phyloP scores from a whole-genome alignment of 92 coral and sea anemone genomes.

The Zoanthus gigantus region DNA sequence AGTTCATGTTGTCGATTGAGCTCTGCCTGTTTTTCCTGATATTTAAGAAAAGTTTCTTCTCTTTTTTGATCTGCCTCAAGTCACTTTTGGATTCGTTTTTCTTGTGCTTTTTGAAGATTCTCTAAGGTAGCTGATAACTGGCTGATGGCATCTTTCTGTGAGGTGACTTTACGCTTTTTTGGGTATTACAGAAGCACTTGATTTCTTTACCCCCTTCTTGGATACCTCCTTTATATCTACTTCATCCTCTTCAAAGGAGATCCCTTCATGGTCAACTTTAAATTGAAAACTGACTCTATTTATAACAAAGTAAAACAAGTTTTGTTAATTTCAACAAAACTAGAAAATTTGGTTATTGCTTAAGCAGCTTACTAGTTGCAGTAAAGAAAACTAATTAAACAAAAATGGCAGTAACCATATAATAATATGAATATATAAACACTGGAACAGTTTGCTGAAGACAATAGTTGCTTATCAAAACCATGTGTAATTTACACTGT shows the following conservation, averaged over 20 bases:
- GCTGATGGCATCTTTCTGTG: slow-evolving; percentile 63
- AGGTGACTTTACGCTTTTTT: slow-evolving; percentile 54
- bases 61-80: slow-evolving; percentile 63
- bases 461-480: too few relatives aligned
- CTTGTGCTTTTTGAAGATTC: slow-evolving; percentile 64
- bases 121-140: slow-evolving; percentile 60
- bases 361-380: too few relatives aligned
- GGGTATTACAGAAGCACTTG: slow-evolving; percentile 57
- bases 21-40: slow-evolving; percentile 73
- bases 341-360: background rate
- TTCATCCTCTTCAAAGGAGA: slow-evolving; percentile 37
- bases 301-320: background rate
- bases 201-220: slow-evolving; percentile 16
- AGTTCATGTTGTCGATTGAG: slow-evolving; percentile 62
- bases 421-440: too few relatives aligned
- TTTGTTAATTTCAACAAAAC: slow-evolving; percentile 7
- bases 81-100: slow-evolving; percentile 59
- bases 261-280: slow-evolving; percentile 9
- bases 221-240: slow-evolving; percentile 28
- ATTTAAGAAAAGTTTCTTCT: slow-evolving; percentile 53
- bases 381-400: too few relatives aligned
- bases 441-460: too few relatives aligned
- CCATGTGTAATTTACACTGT: background rate
- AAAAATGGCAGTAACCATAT: too few relatives aligned
- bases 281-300: slow-evolving; percentile 5